phyloP scores from a whole-genome alignment of 1,140 invertebrate genomes.

The Anagrus nilaparvatae region DNA sequence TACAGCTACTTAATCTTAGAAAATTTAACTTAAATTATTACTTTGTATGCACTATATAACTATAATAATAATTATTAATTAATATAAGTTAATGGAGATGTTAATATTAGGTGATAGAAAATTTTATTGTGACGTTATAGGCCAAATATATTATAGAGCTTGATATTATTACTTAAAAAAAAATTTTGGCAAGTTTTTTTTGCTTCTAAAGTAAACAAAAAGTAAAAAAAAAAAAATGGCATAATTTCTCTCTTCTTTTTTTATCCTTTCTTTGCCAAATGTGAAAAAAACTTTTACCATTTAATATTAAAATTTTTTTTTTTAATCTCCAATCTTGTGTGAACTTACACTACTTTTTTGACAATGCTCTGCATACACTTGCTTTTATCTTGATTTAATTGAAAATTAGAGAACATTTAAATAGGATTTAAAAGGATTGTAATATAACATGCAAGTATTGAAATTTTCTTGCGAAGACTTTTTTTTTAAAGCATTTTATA shows the following conservation, averaged over 20 bases:
- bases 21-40: no score
- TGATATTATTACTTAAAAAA: slow-evolving; percentile 13
- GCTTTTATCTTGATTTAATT: slow-evolving; percentile 13
- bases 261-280: slow-evolving; percentile 13
- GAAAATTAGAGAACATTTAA: no score
- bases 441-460: no score
- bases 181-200: neutral
- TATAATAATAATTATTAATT: no score
- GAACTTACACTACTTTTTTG: slow-evolving; percentile 16
- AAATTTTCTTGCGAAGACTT: no score
- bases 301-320: no score
- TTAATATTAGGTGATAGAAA: no score
- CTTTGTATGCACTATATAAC: no score
- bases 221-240: slow-evolving; percentile 6
- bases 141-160: slow-evolving; percentile 42
- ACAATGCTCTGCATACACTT: slow-evolving; percentile 11
- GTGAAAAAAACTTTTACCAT: slow-evolving; percentile 8
- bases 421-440: no score
- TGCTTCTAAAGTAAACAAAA: neutral
- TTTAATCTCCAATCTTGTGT: slow-evolving; percentile 11
- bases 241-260: slow-evolving; percentile 20
- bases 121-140: slow-evolving; percentile 40
- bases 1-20: slow-evolving; percentile 15
- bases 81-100: no score
- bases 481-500: no score